Conservation (phyloP, 2,113 vertebrate species). For the Vulpes vulpes region DNA sequence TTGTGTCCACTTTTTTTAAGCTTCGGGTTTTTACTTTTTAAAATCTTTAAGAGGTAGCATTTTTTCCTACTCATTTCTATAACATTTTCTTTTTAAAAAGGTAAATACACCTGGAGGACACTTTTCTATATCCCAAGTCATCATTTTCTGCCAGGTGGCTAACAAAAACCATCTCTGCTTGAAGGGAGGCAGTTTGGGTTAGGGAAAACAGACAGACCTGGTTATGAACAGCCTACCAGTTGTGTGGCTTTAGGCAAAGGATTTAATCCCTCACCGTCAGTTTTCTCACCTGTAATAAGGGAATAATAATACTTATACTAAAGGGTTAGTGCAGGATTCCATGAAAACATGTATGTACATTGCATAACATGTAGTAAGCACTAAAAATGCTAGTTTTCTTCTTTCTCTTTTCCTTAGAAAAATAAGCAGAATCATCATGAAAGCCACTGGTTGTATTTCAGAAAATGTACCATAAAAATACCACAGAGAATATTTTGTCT, state of each 20-base stretch:
- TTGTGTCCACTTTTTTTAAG: slow-evolving; percentile 19
- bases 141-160: neutral
- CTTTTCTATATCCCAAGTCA: neutral
- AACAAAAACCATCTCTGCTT: neutral
- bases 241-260: neutral
- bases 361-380: neutral
- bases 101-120: neutral
- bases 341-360: neutral
- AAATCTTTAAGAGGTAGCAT: neutral
- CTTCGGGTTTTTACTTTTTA: slow-evolving; percentile 13
- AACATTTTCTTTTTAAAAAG: neutral
- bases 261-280: neutral
- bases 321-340: slow-evolving; percentile 6
- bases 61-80: neutral
- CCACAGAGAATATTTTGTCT: slow-evolving; percentile 37
- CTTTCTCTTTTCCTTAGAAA: slow-evolving; percentile 1
- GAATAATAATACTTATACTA: neutral
- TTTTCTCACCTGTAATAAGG: neutral
- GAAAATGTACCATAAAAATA: slow-evolving; percentile 29
- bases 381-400: slow-evolving; percentile 11
- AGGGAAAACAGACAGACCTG: neutral
- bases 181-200: neutral
- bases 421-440: neutral
- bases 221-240: neutral
- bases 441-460: neutral